phyloP scores from a whole-genome alignment of 2,797 vertebrate species.

The Gouania willdenowi region DNA sequence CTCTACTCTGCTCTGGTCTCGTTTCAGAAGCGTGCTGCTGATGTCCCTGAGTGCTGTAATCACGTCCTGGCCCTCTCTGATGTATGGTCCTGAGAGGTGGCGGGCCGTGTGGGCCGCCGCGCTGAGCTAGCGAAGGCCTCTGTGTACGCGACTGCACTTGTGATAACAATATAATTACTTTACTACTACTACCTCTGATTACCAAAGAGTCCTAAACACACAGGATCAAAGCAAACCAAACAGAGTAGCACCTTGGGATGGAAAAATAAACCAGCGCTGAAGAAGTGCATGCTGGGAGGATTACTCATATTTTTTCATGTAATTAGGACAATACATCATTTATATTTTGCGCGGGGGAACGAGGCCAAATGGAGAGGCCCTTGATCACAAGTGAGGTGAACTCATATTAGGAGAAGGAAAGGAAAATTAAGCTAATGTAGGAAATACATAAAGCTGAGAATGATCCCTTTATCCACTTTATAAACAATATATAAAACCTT shows the following conservation, averaged over 20 bases:
- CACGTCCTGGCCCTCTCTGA: slow-evolving; percentile 63
- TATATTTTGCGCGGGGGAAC: slow-evolving; percentile 50
- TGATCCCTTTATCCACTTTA: too few species aligned
- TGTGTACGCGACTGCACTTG: slow-evolving; percentile 62
- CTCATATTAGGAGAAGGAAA: slow-evolving; percentile 24
- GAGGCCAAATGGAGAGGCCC: slow-evolving; percentile 40
- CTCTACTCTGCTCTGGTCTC: slow-evolving; percentile 37
- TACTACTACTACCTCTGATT: slow-evolving; percentile 76
- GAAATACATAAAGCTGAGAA: slow-evolving; percentile 40
- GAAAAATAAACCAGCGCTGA: slow-evolving; percentile 78
- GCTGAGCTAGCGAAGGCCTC: slow-evolving; percentile 66
- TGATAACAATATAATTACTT: slow-evolving; percentile 75
- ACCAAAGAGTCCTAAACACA: slow-evolving; percentile 63
- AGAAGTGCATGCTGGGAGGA: slow-evolving; percentile 72
- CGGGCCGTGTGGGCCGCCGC: slow-evolving; percentile 60
- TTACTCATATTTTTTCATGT: slow-evolving; percentile 80
- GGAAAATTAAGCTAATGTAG: slow-evolving; percentile 43
- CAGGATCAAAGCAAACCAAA: slow-evolving; percentile 77
- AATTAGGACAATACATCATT: slow-evolving; percentile 83
- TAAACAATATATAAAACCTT: too few species aligned
- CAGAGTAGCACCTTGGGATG: slow-evolving; percentile 74
- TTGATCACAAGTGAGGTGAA: slow-evolving; percentile 45
- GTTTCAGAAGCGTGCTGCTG: slow-evolving; percentile 49
- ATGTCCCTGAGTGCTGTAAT: slow-evolving; percentile 35
- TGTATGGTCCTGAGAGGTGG: slow-evolving; percentile 61